Conservation (phyloP, 53 echinoderm and acorn worm genomes). For the Astropecten irregularis region DNA sequence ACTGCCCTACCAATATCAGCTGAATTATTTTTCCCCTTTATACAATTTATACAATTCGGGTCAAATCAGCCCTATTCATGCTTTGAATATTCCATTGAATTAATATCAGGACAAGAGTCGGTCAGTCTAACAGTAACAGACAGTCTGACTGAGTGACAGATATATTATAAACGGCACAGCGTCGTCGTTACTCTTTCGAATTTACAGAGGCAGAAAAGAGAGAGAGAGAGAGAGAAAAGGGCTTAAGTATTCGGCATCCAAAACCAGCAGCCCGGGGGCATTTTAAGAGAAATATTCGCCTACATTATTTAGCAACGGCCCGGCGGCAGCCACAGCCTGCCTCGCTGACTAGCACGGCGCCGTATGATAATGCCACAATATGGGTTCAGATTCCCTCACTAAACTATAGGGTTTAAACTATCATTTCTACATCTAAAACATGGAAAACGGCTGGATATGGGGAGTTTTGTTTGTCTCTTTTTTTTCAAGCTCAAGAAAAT, state of each 20-base stretch:
- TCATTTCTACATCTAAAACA: too few species aligned
- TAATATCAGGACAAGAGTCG: constrained; percentile 17
- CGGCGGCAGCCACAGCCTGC: constrained; percentile 71
- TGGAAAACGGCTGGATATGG: too few species aligned
- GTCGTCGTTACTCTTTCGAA: constrained; percentile 32
- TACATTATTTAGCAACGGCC: constrained; percentile 43
- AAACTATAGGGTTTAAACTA: too few species aligned
- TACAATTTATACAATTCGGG: too few species aligned
- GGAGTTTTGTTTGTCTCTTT: too few species aligned
- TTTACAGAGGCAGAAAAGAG: neutral
- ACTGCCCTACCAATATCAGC: too few species aligned
- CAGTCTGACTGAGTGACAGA: constrained; percentile 40
- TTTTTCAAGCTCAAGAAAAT: too few species aligned
- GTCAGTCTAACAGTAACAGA: constrained; percentile 32
- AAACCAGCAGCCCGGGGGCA: constrained; percentile 40
- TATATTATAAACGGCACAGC: neutral
- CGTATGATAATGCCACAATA: too few species aligned
- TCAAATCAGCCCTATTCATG: neutral
- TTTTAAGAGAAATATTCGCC: neutral
- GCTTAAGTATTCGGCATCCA: neutral
- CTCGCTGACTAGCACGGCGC: too few species aligned
- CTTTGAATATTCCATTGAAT: constrained; percentile 44
- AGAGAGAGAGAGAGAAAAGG: too few species aligned
- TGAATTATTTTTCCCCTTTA: too few species aligned
- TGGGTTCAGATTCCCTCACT: too few species aligned